Conservation (phyloP, 2,113 vertebrate genomes). For the Coturnix japonica region DNA sequence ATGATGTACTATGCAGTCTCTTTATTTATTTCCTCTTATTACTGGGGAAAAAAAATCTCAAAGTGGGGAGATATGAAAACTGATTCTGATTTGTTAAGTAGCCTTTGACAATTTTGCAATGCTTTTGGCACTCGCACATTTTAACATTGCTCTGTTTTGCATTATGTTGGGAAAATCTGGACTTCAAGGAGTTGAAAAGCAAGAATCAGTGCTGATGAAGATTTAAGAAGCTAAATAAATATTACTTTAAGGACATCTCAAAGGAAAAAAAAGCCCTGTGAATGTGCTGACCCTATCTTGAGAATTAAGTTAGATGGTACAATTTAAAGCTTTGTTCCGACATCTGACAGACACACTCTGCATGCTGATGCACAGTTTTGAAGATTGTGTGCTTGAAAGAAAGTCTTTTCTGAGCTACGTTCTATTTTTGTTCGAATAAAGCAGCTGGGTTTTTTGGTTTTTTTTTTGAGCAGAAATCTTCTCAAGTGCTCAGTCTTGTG, state of each 20-base stretch:
- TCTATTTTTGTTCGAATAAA: slow-evolving; percentile 70
- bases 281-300: slow-evolving; percentile 62
- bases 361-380: slow-evolving; percentile 62
- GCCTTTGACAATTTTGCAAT: background rate
- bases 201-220: slow-evolving; percentile 51
- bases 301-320: slow-evolving; percentile 64
- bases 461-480: slow-evolving; percentile 56
- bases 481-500: slow-evolving; percentile 41
- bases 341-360: slow-evolving; percentile 69
- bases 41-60: background rate
- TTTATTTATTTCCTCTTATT: slow-evolving; percentile 12
- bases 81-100: slow-evolving; percentile 37
- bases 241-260: slow-evolving; percentile 51
- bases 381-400: slow-evolving; percentile 60
- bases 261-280: background rate
- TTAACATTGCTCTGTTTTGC: slow-evolving; percentile 17
- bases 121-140: slow-evolving; percentile 32
- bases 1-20: background rate
- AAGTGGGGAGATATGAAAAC: slow-evolving; percentile 4
- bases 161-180: slow-evolving; percentile 45
- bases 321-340: slow-evolving; percentile 70
- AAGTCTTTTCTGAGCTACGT: slow-evolving; percentile 55
- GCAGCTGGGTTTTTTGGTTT: slow-evolving; percentile 24
- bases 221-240: slow-evolving; percentile 56
- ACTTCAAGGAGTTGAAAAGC: slow-evolving; percentile 42